Conservation (phyloP, 2,888 invertebrate species). For the Galeruca laticollis region DNA sequence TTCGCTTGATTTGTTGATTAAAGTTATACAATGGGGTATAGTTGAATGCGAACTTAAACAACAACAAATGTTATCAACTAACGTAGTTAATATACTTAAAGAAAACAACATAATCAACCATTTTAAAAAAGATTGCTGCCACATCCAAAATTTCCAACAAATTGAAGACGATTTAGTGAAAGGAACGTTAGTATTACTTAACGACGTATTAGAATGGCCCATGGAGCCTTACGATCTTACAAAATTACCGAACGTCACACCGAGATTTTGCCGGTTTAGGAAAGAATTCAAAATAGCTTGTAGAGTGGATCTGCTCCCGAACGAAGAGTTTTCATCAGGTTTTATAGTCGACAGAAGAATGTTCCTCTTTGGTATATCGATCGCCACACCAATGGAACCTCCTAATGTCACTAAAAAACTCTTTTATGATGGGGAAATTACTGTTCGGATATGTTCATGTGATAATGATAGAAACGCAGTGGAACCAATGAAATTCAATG, state of each 20-base stretch:
- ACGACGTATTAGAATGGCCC: constrained; percentile 41
- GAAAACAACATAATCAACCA: constrained; percentile 48
- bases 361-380: constrained; percentile 53
- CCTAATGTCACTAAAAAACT: constrained; percentile 26
- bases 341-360: constrained; percentile 48
- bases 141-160: constrained; percentile 39
- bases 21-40: constrained; percentile 71
- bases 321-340: constrained; percentile 49
- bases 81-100: constrained; percentile 58
- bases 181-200: constrained; percentile 42
- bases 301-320: constrained; percentile 49
- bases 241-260: constrained; percentile 32
- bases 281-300: constrained; percentile 54
- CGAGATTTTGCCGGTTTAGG: constrained; percentile 41
- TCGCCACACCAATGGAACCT: constrained; percentile 51
- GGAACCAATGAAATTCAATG: constrained; percentile 48
- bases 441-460: constrained; percentile 46
- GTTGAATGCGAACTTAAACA: constrained; percentile 67
- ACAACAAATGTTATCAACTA: constrained; percentile 64
- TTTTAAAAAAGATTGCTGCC: constrained; percentile 46
- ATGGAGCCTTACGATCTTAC: constrained; percentile 27
- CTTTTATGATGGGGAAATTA: constrained; percentile 46
- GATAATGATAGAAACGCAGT: constrained; percentile 41
- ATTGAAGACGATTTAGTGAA: constrained; percentile 43
- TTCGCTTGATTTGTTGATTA: constrained; percentile 34